Percentiles rank a stretch among this genome's conserved stretches.
phyloP scores from a whole-genome alignment of 2,797 vertebrate genomes.

The Nothura maculosa region DNA sequence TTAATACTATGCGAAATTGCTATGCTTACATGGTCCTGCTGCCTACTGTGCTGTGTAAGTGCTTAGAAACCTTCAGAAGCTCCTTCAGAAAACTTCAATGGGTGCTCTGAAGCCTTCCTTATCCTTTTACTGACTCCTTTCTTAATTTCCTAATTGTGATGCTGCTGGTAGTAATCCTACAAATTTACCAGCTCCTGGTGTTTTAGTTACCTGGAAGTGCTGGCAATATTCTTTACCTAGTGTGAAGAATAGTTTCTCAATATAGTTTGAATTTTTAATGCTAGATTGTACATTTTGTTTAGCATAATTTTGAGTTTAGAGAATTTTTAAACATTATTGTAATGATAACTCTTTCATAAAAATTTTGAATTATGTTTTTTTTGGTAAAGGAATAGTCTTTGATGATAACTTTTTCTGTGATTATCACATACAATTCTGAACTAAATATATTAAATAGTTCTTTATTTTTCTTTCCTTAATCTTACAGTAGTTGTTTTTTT shows the following conservation, averaged over 20 bases:
- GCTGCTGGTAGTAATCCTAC: neutral
- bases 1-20: neutral
- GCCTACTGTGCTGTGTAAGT: neutral
- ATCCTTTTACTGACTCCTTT: neutral
- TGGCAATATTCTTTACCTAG: neutral
- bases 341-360: neutral
- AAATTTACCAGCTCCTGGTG: neutral
- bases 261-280: neutral
- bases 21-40: neutral
- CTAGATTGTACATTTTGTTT: neutral
- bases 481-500: neutral
- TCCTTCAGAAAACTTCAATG: neutral
- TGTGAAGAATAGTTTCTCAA: neutral
- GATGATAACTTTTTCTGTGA: neutral
- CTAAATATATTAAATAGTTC: neutral
- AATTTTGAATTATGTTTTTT: neutral
- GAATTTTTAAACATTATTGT: neutral
- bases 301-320: neutral
- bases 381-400: neutral
- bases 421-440: neutral
- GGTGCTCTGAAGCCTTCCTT: neutral
- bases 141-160: neutral
- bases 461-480: neutral
- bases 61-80: neutral
- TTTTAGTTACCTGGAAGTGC: neutral